Evolutionary conservation across 1,140 invertebrate species (phyloP).

Genomic region (Epicauta chinensis): DNA sequence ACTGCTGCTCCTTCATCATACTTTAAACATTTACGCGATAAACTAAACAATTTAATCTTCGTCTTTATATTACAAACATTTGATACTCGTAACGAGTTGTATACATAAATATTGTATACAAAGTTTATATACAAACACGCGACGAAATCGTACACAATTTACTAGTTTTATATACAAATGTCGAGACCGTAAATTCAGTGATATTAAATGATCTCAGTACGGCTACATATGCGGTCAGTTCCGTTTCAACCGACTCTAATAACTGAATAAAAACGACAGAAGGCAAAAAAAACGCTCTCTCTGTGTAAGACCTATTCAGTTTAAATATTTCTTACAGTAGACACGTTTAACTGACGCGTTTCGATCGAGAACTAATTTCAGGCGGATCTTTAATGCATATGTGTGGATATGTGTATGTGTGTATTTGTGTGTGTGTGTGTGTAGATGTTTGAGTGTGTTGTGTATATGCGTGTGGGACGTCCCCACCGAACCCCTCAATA

Average conservation of each 20-base stretch:
- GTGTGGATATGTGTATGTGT: no score
- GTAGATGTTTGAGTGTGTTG: background rate
- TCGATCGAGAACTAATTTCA: slow-evolving; percentile 3
- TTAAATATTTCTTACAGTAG: background rate
- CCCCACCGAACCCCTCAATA: slow-evolving; percentile 10
- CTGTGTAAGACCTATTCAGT: no score
- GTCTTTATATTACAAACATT: slow-evolving; percentile 39
- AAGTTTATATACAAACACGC: slow-evolving; percentile 39
- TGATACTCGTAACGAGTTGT: slow-evolving; percentile 36
- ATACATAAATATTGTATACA: slow-evolving; percentile 42
- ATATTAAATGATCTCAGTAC: slow-evolving; percentile 28
- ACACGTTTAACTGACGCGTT: slow-evolving; percentile 5
- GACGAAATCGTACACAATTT: slow-evolving; percentile 37
- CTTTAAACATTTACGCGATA: slow-evolving; percentile 41
- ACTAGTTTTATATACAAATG: slow-evolving; percentile 38
- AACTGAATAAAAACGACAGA: background rate
- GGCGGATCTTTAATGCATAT: slow-evolving; percentile 6
- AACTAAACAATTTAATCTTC: slow-evolving; percentile 37
- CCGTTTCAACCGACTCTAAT: background rate
- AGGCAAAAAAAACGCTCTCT: no score
- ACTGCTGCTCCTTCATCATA: slow-evolving; percentile 42
- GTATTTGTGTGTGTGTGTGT: no score
- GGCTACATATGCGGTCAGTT: slow-evolving; percentile 15
- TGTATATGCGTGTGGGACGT: slow-evolving; percentile 10
- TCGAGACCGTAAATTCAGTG: slow-evolving; percentile 31